Conservation (phyloP, 2,113 vertebrate genomes). For the Theristicus caerulescens region DNA sequence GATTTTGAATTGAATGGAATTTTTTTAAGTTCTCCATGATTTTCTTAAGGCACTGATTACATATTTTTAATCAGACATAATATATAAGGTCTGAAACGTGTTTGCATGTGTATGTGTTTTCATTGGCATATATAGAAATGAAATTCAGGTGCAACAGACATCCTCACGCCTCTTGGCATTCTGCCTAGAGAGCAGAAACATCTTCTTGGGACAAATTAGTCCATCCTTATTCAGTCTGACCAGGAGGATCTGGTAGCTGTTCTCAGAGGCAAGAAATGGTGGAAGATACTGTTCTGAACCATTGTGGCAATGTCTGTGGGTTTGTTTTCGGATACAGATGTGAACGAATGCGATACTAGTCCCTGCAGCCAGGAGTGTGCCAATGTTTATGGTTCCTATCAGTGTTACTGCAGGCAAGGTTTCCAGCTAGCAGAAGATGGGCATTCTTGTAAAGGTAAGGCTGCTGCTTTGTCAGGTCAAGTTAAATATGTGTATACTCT, state of each 20-base stretch:
- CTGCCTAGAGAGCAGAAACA: not conserved
- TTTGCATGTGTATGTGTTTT: not conserved
- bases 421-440: slow-evolving; percentile 90
- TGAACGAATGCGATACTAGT: slow-evolving; percentile 87
- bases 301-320: not conserved
- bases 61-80: not conserved
- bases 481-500: not conserved
- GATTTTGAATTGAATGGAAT: not conserved
- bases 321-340: slow-evolving; percentile 75
- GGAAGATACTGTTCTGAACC: not conserved
- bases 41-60: not conserved
- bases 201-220: not conserved
- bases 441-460: slow-evolving; percentile 87
- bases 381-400: slow-evolving; percentile 93
- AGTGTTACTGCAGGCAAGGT: slow-evolving; percentile 93
- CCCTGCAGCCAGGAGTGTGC: slow-evolving; percentile 94
- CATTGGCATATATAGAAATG: not conserved
- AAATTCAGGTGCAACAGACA: not conserved
- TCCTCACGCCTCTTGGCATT: not conserved
- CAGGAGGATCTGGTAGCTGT: not conserved
- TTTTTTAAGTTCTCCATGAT: not conserved
- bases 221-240: not conserved
- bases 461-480: not conserved
- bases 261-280: not conserved
- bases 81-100: not conserved